Percentiles rank a stretch among this genome's conserved stretches.
These are phyloP conservation scores for Notarius quadriscutis DNA, from an alignment of 2,113 vertebrate genomes.

Conservation along the genomic window DNA sequence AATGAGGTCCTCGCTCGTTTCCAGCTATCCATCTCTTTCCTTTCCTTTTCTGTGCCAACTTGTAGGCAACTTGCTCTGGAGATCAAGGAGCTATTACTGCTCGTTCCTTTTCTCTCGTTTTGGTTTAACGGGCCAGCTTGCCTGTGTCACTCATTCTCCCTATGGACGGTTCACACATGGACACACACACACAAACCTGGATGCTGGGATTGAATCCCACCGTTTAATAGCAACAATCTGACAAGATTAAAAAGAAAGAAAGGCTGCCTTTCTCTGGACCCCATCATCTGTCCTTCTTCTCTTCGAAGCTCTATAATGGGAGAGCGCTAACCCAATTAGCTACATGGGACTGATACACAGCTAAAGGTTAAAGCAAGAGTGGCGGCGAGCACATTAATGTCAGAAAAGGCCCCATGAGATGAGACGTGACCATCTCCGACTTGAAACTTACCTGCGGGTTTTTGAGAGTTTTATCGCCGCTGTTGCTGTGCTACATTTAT, in stretches of 20 bases:
- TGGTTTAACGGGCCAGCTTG: slow-evolving; percentile 16
- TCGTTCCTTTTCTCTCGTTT: background rate
- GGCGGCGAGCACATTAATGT: slow-evolving; percentile 26
- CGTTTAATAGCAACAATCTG: background rate
- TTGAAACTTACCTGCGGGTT: slow-evolving; percentile 25
- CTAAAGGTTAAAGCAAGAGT: slow-evolving; percentile 47
- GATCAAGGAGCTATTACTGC: background rate
- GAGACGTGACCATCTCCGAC: slow-evolving; percentile 32
- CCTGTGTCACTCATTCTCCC: slow-evolving; percentile 27
- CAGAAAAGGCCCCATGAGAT: slow-evolving; percentile 39
- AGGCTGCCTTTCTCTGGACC: slow-evolving; percentile 19
- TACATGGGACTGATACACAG: slow-evolving; percentile 17
- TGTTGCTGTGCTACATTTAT: slow-evolving; percentile 29
- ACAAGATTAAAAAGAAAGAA: slow-evolving; percentile 32
- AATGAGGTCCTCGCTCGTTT: slow-evolving; percentile 5
- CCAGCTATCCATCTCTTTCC: background rate
- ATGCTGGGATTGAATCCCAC: slow-evolving; percentile 24
- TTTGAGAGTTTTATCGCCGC: slow-evolving; percentile 35
- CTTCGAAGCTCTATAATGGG: slow-evolving; percentile 38
- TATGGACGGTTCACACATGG: background rate
- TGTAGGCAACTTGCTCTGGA: slow-evolving; percentile 4
- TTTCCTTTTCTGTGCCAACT: background rate
- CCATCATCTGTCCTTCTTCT: background rate
- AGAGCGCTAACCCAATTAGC: slow-evolving; percentile 50
- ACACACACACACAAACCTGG: background rate